These are phyloP conservation scores for Catotricha subobsoleta DNA, from an alignment of 2,888 invertebrate species.

Conservation along the genomic window DNA sequence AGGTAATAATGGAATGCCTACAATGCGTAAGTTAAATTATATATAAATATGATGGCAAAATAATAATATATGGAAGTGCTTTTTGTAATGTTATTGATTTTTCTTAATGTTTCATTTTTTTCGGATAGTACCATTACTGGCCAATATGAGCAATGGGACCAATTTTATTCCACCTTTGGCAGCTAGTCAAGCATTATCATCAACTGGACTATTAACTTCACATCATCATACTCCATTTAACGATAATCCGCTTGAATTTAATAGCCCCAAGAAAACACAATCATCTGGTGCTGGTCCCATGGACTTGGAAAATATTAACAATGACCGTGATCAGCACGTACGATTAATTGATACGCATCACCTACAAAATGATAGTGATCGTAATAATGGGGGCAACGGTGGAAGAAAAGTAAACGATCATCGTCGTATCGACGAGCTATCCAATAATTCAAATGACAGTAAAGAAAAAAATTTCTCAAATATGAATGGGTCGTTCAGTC, in stretches of 20 bases:
- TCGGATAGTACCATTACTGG: conserved; percentile 5
- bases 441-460: not conserved
- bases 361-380: not conserved
- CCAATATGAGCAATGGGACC: conserved; percentile 14
- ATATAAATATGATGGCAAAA: not conserved
- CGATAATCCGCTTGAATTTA: conserved; percentile 44
- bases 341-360: not conserved
- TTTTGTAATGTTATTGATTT: not conserved
- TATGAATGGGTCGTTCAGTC: conserved; percentile 4
- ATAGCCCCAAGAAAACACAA: conserved; percentile 28
- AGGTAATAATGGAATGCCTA: not conserved
- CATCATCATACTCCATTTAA: conserved; percentile 14
- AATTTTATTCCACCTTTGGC: conserved; percentile 24
- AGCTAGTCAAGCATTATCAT: conserved; percentile 7
- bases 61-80: not conserved
- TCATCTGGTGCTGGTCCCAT: conserved; percentile 36
- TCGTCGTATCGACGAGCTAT: not conserved
- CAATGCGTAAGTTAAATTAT: conserved; percentile 1
- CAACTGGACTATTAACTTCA: not conserved
- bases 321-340: conserved; percentile 2
- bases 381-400: no score
- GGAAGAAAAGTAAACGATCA: not conserved
- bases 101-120: no score
- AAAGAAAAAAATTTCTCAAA: conserved; percentile 3
- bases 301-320: conserved; percentile 30